Percentiles rank a stretch among this genome's conserved stretches.
These are phyloP conservation scores for Dicyrtomina minuta DNA, from an alignment of 2,888 invertebrate genomes.

Conservation along the genomic window DNA sequence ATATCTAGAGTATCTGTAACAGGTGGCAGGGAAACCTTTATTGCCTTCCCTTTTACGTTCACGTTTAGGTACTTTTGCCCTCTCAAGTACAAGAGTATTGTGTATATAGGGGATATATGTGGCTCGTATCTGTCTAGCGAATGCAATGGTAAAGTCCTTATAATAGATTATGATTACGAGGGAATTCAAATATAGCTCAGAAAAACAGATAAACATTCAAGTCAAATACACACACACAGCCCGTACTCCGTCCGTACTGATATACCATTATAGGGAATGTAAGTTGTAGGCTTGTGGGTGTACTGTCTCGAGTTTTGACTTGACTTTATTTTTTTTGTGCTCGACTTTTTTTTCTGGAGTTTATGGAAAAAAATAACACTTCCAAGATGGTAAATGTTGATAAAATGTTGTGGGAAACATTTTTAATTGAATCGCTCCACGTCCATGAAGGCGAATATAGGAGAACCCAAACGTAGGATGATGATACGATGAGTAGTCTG, in stretches of 20 bases:
- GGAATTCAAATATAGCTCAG: not conserved
- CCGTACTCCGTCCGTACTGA: too few species aligned
- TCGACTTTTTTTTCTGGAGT: conserved; percentile 19
- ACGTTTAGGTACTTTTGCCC: too few species aligned
- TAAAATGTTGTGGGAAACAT: conserved; percentile 29
- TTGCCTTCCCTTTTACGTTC: too few species aligned
- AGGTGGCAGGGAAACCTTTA: too few species aligned
- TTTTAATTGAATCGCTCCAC: conserved; percentile 28
- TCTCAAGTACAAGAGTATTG: too few species aligned
- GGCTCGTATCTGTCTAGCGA: too few species aligned
- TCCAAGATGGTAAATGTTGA: conserved; percentile 29
- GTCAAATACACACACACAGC: not conserved
- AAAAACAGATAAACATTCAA: not conserved
- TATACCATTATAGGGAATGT: too few species aligned
- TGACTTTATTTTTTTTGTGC: conserved; percentile 5
- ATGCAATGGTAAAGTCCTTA: not conserved
- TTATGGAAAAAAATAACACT: conserved; percentile 23
- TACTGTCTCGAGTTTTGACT: not conserved
- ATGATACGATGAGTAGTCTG: not conserved
- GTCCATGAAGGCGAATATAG: not conserved
- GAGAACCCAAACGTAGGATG: too few species aligned
- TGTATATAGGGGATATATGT: too few species aligned
- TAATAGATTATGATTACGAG: not conserved
- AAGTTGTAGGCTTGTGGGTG: too few species aligned
- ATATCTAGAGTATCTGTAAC: too few species aligned